Conservation (phyloP, 1,140 invertebrate genomes). For the Vanessa atalanta region DNA sequence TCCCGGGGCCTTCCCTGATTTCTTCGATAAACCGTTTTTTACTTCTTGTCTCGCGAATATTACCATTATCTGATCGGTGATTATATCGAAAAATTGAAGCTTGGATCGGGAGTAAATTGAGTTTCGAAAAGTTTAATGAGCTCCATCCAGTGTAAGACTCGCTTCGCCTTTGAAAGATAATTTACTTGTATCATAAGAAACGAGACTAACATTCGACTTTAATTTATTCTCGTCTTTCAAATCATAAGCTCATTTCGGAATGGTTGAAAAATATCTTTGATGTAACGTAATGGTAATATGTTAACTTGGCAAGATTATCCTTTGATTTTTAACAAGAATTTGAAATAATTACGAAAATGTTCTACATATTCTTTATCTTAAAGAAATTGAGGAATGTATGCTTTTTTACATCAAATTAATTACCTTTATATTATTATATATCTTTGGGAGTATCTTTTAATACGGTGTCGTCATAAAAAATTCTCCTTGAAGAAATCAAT, state of each 20-base stretch:
- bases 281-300: constrained; percentile 15
- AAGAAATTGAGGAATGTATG: not conserved
- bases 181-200: constrained; percentile 37
- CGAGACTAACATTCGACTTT: constrained; percentile 24
- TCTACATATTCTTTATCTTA: not conserved
- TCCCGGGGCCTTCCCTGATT: constrained; percentile 46
- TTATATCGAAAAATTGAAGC: constrained; percentile 61
- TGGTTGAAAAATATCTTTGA: constrained; percentile 22
- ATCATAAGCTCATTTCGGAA: constrained; percentile 21
- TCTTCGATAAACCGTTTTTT: constrained; percentile 66
- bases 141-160: constrained; percentile 48
- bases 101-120: constrained; percentile 39
- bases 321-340: constrained; percentile 5
- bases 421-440: too few species aligned
- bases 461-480: too few species aligned
- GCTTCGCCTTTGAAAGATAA: constrained; percentile 38
- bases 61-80: constrained; percentile 58
- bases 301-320: constrained; percentile 14
- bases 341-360: not conserved
- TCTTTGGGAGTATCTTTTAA: too few species aligned
- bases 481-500: too few species aligned
- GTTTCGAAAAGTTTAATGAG: constrained; percentile 65
- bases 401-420: too few species aligned
- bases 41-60: constrained; percentile 55
- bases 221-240: constrained; percentile 23